Base-by-base conservation (phyloP, 1,140 invertebrate genomes). In the Alviniconcha marisindica region DNA sequence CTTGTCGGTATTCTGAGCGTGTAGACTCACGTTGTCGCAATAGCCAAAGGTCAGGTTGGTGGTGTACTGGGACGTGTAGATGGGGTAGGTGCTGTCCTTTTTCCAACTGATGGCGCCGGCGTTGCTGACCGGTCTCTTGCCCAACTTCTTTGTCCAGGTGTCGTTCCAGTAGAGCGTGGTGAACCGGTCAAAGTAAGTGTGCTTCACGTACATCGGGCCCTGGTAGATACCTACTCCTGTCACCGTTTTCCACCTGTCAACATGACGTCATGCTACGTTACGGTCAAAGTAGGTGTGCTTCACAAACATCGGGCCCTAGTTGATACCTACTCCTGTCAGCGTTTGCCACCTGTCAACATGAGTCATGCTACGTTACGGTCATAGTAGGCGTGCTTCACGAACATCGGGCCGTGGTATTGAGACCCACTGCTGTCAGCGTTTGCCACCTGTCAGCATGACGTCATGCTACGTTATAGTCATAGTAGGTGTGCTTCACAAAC, bases 1-100 rank as follows among this genome's bases (percentile, higher is more conserved):
- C n/a, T n/a, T n/a, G n/a, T n/a, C n/a, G n/a, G n/a, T n/a, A n/a
- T n/a, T n/a, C n/a, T n/a, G n/a, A n/a, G n/a, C n/a, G n/a, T n/a
- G n/a, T n/a, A n/a, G n/a, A n/a, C 84, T 48, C 42, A 82, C 84
- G 38, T 38, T 44, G 54, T 85, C 84, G 77, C 74, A 85, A 81
- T 73, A 85, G 0, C 84, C 81, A 56, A 85, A 85, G 15, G 63
- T 78, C 60, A 82, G n/a, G 42, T 66, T 69, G 21, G 51, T 14
- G 12, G 44, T 31, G 44, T 56, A 66, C 44, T 48, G 60, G 33
- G 48, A 36, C 15, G 84, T 76, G 38, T 36, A 63, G 42, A 77
- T 77, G 7, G 84, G 80, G 63, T 78, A 85, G 74, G 80, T 63
- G 74, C 63, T 82, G 73, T 54, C 69, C 31, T 42, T 48, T n/a